Evolutionary conservation across 2,888 invertebrate genomes (phyloP).

Genomic region (Zelleria hepariella): DNA sequence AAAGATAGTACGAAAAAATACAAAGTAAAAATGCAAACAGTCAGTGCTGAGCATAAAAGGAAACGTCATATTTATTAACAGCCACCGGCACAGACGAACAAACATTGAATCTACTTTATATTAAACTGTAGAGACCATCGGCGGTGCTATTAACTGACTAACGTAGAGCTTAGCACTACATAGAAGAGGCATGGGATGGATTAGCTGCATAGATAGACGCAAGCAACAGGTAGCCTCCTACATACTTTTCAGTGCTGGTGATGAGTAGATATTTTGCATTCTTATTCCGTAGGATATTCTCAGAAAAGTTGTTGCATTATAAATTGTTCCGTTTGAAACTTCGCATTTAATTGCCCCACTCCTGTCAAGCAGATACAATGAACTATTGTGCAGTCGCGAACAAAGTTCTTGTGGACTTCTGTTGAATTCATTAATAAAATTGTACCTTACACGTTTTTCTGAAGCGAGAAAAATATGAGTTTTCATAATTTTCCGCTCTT

Average conservation of each 20-base stretch:
- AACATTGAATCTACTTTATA: conserved; percentile 57
- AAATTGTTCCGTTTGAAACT: background rate
- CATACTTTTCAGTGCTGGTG: background rate
- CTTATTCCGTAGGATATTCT: too few species aligned
- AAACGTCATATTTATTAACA: conserved; percentile 52
- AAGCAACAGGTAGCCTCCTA: background rate
- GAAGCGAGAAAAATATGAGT: background rate
- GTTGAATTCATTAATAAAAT: background rate
- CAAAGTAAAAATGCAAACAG: conserved; percentile 21
- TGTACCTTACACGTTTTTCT: background rate
- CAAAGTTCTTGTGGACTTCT: background rate
- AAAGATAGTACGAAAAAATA: background rate
- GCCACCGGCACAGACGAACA: conserved; percentile 46
- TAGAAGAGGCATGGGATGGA: conserved; percentile 4
- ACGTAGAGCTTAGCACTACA: conserved; percentile 13
- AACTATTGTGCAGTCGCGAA: background rate
- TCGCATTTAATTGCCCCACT: background rate
- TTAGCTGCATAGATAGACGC: background rate
- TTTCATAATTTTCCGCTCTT: conserved; percentile 15
- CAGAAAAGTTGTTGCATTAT: background rate
- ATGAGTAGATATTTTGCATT: too few species aligned
- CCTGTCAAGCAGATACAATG: background rate
- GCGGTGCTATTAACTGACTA: conserved; percentile 39
- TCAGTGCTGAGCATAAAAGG: conserved; percentile 30
- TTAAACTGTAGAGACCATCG: conserved; percentile 53